Percentiles rank a stretch among this genome's conserved stretches.
These are phyloP conservation scores for Spilarctia lutea DNA, from an alignment of 2,888 invertebrate species.

Conservation along the genomic window DNA sequence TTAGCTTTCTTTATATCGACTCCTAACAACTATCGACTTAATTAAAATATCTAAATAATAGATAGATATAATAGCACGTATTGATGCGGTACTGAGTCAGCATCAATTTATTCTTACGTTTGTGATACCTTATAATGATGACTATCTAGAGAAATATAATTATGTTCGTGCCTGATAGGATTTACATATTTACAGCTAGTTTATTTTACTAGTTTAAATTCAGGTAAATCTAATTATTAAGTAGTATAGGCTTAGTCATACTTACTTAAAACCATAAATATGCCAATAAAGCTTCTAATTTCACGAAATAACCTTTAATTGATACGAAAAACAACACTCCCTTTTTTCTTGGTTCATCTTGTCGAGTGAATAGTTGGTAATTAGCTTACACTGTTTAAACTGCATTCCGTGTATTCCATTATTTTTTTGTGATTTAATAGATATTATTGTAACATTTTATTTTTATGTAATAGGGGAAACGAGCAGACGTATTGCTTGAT, in stretches of 20 bases:
- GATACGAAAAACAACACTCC: background rate
- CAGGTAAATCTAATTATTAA: background rate
- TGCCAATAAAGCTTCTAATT: no score
- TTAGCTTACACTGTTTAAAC: background rate
- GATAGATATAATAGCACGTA: constrained; percentile 71
- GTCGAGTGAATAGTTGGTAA: no score
- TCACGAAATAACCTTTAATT: background rate
- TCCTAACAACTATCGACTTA: constrained; percentile 81
- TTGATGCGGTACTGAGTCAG: constrained; percentile 62
- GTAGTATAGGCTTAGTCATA: no score
- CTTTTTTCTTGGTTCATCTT: background rate
- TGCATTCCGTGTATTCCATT: background rate
- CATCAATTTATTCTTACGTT: constrained; percentile 39
- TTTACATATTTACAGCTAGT: background rate
- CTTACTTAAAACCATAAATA: background rate
- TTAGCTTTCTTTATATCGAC: constrained; percentile 82
- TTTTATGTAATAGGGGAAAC: no score
- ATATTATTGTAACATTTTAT: no score
- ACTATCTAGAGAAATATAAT: background rate
- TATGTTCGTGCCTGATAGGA: background rate
- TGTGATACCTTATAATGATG: background rate
- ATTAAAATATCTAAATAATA: constrained; percentile 86
- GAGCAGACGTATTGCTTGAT: no score
- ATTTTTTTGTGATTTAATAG: no score
- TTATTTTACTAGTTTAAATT: constrained; percentile 34